Percentiles rank a stretch among this genome's conserved stretches.
Evolutionary conservation across 2,888 invertebrate genomes (phyloP).

Genomic region (Eristalinus sepulchralis): DNA sequence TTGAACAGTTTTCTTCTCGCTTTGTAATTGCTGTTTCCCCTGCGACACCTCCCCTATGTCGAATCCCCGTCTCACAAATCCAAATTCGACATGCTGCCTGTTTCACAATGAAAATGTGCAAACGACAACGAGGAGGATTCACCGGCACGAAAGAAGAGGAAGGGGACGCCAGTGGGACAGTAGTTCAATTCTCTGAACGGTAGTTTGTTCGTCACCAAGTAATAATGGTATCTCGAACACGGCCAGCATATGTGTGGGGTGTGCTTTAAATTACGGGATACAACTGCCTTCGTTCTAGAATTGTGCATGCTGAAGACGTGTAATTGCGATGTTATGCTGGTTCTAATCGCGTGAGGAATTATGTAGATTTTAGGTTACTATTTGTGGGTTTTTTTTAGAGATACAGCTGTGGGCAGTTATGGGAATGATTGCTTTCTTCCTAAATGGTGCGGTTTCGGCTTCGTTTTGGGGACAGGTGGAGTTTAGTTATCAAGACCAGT

Average conservation of each 20-base stretch:
- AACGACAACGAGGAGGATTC: conserved; percentile 9
- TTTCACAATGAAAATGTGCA: conserved; percentile 24
- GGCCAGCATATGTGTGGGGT: conserved; percentile 42
- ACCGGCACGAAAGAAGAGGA: neutral
- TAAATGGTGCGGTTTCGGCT: no score
- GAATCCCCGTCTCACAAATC: conserved; percentile 30
- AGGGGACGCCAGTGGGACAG: conserved; percentile 4
- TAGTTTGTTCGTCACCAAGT: conserved; percentile 31
- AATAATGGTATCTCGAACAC: conserved; percentile 13
- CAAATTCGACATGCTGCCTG: conserved; percentile 53
- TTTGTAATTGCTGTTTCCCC: conserved; percentile 23
- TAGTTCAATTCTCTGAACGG: conserved; percentile 3
- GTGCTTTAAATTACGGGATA: conserved; percentile 49
- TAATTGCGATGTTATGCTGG: conserved; percentile 49
- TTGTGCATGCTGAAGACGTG: conserved; percentile 8
- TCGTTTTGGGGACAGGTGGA: neutral
- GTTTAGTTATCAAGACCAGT: no score
- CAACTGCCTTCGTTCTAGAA: conserved; percentile 29
- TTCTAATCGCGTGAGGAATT: conserved; percentile 10
- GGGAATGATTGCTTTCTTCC: no score
- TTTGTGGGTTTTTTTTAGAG: conserved; percentile 15
- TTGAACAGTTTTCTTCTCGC: neutral
- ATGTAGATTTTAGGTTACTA: conserved; percentile 28
- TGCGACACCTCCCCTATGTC: conserved; percentile 44
- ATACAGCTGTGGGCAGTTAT: neutral